Evolutionary conservation across 92 coral and sea anemone genomes (phyloP), one percentile per base, ranked within the genome.

Genomic region (Zoanthus gigantus): DNA sequence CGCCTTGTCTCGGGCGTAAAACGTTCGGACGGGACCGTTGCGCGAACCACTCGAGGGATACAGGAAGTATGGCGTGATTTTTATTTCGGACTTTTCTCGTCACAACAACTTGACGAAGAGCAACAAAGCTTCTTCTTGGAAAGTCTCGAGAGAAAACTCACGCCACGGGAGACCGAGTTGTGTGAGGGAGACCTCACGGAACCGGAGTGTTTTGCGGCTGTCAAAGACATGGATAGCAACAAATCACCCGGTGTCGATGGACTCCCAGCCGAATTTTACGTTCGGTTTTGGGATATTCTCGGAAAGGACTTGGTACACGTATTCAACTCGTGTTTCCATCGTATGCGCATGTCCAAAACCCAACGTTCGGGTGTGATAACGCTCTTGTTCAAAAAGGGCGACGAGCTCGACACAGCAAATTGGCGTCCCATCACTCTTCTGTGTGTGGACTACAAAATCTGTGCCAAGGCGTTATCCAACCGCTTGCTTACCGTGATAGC

Each of bases 391-490:
- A 94, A 90, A 44, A 92, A 89, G 68, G 94, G 94, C 2, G 90
- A 88, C 34, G 31, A 57, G 0, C 67, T 76, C 2, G 87, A 83
- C 0, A 72, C 74, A 0, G 72, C 52, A 8, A 94, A 94, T 61
- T 94, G 97, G 97, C 92, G 89, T 0, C 97, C 94, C 0, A 92
- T 94, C 4, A 78, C 89, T 3, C 88, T 92, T 0, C 57, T 94
- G 3, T 86, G 86, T 47, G 90, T 78, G 0, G 97, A 92, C 12
- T 94, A 94, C 34, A 94, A 94, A 46, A 68, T 90, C 3, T 48
- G 74, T 1, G 68, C 92, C 0, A 45, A 73, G 7, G 86, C 72
- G 1, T 5, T 90, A 0, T 44, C 92, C 12, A 88, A 78, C 2
- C 83, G 93, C 4, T 74, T 93, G 0, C 65, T 86, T 0, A 53